Evolutionary conservation across 2,797 vertebrate species (phyloP).

Genomic region (Alosa sapidissima): DNA sequence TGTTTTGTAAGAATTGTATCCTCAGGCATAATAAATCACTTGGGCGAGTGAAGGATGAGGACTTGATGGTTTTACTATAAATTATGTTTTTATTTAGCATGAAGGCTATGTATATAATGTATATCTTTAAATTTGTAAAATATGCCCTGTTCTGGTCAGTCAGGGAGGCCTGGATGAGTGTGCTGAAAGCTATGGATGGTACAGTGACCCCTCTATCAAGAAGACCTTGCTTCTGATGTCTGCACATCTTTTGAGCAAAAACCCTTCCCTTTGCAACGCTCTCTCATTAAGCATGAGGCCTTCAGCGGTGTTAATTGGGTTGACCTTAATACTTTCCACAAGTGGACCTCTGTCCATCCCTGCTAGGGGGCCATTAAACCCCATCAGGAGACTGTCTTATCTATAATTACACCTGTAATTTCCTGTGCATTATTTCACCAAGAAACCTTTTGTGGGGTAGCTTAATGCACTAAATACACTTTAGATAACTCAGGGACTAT

Average conservation of each 20-base stretch:
- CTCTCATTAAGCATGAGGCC: not conserved
- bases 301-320: not conserved
- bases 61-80: not conserved
- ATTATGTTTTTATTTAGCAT: not conserved
- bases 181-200: not conserved
- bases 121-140: no score
- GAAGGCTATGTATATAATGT: not conserved
- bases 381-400: conserved; percentile 7
- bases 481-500: not conserved
- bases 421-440: not conserved
- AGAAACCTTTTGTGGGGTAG: not conserved
- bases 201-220: not conserved
- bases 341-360: not conserved
- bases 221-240: not conserved
- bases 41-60: not conserved
- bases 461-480: not conserved
- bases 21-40: not conserved
- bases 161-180: not conserved
- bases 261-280: not conserved
- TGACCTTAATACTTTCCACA: conserved; percentile 1
- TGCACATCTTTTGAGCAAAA: not conserved
- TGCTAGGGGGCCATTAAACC: not conserved
- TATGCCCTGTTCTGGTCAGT: not conserved
- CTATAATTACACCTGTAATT: not conserved
- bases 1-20: not conserved